A percentile compares a stretch with the other conserved stretches of the same genome.
These are phyloP conservation scores for Cryptotis parvus DNA, from an alignment of 2,113 vertebrate species.

Conservation along the genomic window DNA sequence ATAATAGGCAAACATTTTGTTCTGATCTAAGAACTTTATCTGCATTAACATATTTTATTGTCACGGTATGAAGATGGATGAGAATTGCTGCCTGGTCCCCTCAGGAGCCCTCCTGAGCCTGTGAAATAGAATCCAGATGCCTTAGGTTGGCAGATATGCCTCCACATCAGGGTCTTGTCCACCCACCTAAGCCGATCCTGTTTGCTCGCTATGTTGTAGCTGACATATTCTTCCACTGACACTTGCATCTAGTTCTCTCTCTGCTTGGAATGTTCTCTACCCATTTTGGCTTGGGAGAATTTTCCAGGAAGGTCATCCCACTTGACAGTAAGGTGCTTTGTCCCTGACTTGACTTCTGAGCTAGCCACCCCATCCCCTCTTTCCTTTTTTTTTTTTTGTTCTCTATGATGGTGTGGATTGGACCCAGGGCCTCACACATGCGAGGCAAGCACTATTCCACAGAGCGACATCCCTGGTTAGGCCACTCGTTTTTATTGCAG, in stretches of 20 bases:
- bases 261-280: background rate
- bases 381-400: background rate
- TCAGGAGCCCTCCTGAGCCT: background rate
- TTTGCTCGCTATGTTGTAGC: background rate
- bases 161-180: background rate
- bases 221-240: background rate
- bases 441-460: background rate
- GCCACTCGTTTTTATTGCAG: conserved; percentile 19
- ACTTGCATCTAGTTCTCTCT: background rate
- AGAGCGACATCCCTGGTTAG: background rate
- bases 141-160: background rate
- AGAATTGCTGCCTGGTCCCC: background rate
- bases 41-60: conserved; percentile 37
- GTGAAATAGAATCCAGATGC: conserved; percentile 27
- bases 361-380: no score
- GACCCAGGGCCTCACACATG: background rate
- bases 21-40: conserved; percentile 47
- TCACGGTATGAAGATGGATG: conserved; percentile 8
- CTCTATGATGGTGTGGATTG: background rate
- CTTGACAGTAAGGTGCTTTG: no score
- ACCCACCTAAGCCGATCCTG: background rate
- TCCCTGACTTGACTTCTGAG: no score
- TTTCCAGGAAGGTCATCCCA: background rate
- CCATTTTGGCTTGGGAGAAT: background rate
- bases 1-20: conserved; percentile 32